Evolutionary conservation across 2,888 invertebrate species (phyloP), one percentile per base, ranked within the genome.

Genomic region (Biston stratarius): DNA sequence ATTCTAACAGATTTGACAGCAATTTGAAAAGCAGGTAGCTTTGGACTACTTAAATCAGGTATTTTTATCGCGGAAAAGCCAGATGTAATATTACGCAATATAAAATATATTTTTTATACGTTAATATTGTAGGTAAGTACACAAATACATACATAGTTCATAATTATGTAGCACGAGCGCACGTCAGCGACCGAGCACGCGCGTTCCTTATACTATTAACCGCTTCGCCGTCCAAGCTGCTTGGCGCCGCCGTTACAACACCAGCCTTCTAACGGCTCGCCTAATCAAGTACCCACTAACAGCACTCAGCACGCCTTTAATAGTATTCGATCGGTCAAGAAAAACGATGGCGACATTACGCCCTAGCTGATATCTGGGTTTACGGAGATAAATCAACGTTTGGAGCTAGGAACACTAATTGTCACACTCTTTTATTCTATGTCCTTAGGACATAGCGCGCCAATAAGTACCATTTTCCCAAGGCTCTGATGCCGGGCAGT

Each of bases 181-280:
- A 61, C 71, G 66, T 77, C 77, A 77, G 75, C 77, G 76, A 76
- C 76, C 76, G 74, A 63, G 59, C 58, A 11, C 36, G 38, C 38
- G 59, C 64, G 58, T 53, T 63, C 53, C 60, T 64, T 76, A 79
- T 76, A 75, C 42, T 42, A 42, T 42, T 7, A 14, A 6, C 12
- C 34, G 51, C 24, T 10, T 33, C 53, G 40, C 76, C 63, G 72
- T 59, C 44, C 59, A 60, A 53, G 53, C 59, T 9, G 69, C 70
- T 62, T 71, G 72, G 73, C 75, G 74, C 70, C 71, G 58, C 61
- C 53, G 62, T 58, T 63, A 64, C 70, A 61, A 68, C 52, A 51
- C 24, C 45, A 64, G 53, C 59, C 38, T 59, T 42, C 59, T 53
- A 59, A 64, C 64, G 53, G 59, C 64, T 34, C 44, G 42, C 52